Evolutionary conservation across 2,888 invertebrate genomes (phyloP), one percentile per base, ranked within the genome.

Genomic region (Phlogophora meticulosa): DNA sequence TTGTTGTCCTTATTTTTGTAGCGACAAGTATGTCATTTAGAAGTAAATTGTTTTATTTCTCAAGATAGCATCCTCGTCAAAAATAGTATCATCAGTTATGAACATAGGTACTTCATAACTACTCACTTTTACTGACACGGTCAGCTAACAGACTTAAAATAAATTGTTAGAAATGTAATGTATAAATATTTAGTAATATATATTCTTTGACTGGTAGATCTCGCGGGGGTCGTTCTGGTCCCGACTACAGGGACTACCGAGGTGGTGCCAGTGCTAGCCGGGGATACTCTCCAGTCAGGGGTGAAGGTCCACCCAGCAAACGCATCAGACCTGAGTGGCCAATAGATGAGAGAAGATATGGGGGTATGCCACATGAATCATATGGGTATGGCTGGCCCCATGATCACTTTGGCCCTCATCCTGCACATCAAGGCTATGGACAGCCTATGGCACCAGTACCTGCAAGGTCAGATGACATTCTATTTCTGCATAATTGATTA

Each of bases 231-330:
- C 96, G 98, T 74, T 96, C 97, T 24, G 96, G 98, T 20, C 97
- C 98, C 2, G 97, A 98, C 87, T 97, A 97, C 80, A 96, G 98
- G 68, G 98, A 98, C 72, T 98, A 98, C 86, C 96, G 98, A 1
- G 96, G 96, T 3, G 97, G 97, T 4, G 96, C 96, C 1, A 96
- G 97, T 42, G 96, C 97, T 36, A 97, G 97, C 75, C 93, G 97
- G 34, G 97, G 97, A 0, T 97, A 97, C 83, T 98, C 98, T 0
- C 98, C 98, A 0, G 97, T 97, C 24, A 96, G 98, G 85, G 97
- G 97, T 17, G 97, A 98, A 80, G 96, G 97, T 76, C 98, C 98
- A 7, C 97, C 98, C 0, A 96, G 97, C 80, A 98, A 98, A 87
- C 96, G 98, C 62, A 97, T 98, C 92, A 95, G 98, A 57, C 94